A percentile compares a stretch with the other conserved stretches of the same genome.
These are phyloP conservation scores for Cantharis rufa DNA, from an alignment of 2,888 invertebrate species.

Conservation along the genomic window DNA sequence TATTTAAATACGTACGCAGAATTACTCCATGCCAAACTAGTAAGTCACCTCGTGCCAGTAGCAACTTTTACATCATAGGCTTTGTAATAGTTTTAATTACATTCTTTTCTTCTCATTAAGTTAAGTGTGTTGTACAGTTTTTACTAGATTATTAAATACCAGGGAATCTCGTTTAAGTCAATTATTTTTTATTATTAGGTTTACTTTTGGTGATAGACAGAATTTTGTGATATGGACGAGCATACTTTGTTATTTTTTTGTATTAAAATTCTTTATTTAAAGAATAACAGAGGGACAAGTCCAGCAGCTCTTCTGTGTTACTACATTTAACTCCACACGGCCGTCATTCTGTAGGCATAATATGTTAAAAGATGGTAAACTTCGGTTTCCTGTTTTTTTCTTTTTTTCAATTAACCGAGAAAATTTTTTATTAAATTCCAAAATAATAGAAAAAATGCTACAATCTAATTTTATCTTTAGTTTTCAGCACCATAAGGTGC, in stretches of 20 bases:
- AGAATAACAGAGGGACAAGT: neutral
- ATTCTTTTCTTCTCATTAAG: neutral
- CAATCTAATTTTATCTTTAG: too few species aligned
- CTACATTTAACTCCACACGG: neutral
- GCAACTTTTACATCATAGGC: neutral
- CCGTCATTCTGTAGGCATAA: neutral
- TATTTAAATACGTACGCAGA: conserved; percentile 72
- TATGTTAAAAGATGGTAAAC: neutral
- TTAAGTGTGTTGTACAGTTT: neutral
- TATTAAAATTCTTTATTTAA: neutral
- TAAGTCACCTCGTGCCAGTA: neutral
- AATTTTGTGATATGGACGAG: neutral
- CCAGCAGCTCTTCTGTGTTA: neutral
- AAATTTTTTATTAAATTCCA: too few species aligned
- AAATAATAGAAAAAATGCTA: too few species aligned
- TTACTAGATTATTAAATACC: neutral
- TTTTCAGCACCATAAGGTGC: too few species aligned
- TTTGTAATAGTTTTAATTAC: neutral
- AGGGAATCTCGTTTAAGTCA: neutral
- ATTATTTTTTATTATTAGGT: neutral
- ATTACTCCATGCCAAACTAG: conserved; percentile 63
- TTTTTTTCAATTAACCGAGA: too few species aligned
- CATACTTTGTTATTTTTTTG: neutral
- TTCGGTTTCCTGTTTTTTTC: too few species aligned
- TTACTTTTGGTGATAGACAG: neutral